These are phyloP conservation scores for Muscicapa comitata DNA, from an alignment of 2,797 vertebrate species.

Conservation along the genomic window DNA sequence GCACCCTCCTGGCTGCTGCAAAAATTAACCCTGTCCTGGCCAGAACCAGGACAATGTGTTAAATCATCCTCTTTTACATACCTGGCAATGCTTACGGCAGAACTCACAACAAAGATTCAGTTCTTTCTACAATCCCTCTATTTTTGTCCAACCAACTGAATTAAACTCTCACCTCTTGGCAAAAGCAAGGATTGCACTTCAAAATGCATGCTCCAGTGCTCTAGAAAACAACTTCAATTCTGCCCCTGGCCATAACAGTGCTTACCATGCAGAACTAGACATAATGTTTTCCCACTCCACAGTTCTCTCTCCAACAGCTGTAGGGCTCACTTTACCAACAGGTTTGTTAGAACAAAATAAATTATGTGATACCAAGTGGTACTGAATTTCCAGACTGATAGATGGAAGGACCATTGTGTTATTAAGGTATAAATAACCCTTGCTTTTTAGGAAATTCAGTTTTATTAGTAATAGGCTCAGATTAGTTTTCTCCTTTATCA, in stretches of 20 bases:
- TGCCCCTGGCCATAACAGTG: neutral
- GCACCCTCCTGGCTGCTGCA: neutral
- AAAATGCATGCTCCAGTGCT: neutral
- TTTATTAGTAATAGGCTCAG: neutral
- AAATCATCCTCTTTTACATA: neutral
- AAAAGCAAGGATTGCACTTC: neutral
- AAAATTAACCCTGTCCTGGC: neutral
- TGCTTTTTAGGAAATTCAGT: slow-evolving; percentile 16
- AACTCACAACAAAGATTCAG: neutral
- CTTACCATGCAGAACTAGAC: neutral
- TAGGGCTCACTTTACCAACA: neutral
- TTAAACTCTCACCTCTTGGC: neutral
- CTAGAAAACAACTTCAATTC: neutral
- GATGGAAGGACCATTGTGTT: neutral
- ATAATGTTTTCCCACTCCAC: neutral
- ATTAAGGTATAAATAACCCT: neutral
- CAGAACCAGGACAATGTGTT: neutral
- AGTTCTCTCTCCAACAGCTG: neutral
- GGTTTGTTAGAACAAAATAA: neutral
- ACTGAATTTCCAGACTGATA: neutral
- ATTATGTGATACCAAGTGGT: neutral
- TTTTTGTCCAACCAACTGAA: neutral
- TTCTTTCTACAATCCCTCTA: neutral
- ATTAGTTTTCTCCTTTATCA: slow-evolving; percentile 8
- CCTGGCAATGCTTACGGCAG: neutral